A percentile compares a stretch with the other conserved stretches of the same genome.
phyloP scores from a whole-genome alignment of 2,113 vertebrate genomes.

The Eptesicus fuscus region DNA sequence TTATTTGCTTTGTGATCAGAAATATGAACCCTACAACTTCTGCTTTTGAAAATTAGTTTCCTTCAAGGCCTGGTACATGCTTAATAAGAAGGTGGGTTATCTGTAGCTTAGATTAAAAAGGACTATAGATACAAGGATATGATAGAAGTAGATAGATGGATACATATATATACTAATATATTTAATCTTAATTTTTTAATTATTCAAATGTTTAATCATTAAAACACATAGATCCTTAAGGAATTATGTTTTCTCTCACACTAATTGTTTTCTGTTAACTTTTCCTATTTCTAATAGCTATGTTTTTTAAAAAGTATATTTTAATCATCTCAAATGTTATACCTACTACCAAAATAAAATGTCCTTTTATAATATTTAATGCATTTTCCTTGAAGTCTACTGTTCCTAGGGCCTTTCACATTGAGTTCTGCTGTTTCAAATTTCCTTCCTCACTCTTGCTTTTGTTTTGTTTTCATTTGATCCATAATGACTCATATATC shows the following conservation, averaged over 20 bases:
- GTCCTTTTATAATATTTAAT: background rate
- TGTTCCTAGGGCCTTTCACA: background rate
- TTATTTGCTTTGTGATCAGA: slow-evolving; percentile 65
- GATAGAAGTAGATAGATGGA: background rate
- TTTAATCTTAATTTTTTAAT: background rate
- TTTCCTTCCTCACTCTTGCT: background rate
- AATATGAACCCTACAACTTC: slow-evolving; percentile 65
- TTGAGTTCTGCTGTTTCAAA: background rate
- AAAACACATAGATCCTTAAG: background rate
- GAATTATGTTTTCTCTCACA: background rate
- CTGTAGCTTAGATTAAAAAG: background rate
- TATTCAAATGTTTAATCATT: background rate
- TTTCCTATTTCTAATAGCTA: background rate
- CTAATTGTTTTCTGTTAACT: background rate
- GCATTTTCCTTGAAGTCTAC: background rate
- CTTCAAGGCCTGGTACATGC: background rate
- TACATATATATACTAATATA: background rate
- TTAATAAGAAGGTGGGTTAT: background rate
- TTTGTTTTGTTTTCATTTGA: background rate
- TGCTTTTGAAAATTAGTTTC: slow-evolving; percentile 55
- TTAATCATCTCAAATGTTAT: background rate
- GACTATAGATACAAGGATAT: background rate
- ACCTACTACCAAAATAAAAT: background rate
- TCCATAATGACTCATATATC: background rate
- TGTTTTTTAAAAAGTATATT: background rate